Base-by-base conservation (phyloP, 1,140 invertebrate genomes). In the Bombus waltoni region DNA sequence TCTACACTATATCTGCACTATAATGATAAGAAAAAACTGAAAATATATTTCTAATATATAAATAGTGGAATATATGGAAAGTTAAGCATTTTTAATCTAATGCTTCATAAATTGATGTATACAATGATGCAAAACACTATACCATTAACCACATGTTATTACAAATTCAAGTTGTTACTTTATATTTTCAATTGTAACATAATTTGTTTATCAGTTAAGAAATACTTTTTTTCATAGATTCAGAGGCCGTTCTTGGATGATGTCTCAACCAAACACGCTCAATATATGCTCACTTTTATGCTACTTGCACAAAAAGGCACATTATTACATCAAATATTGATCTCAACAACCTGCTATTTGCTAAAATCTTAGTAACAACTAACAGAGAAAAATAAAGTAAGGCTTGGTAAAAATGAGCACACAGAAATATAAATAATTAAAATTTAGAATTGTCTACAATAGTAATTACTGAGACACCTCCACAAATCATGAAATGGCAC, bases 61-160 rank as follows among this genome's bases (percentile, higher is more conserved):
- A 83, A 86, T 85, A 71, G 71, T 66, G 83, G 85, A 83, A 90
- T 53, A 53, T 53, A 53, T 84, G 71, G 66, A 85, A 42, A 80
- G 89, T 18, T 82, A 68, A 87, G 88, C 83, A 86, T 82, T 70
- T 71, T 85, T 62, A 81, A 76, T 70, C 57, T 74, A 74, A 81
- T 84, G 88, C 90, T 91, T 89, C 88, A 91, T 90, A 85, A 13
- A 91, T 88, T 89, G 90, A 91, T 91, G 90, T 91, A 89, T 75
- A n/a, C 68, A 66, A 42, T 78, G 68, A 85, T 82, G 81, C 47
- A 71, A 68, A 38, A 70, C 71, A 81, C 79, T 88, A 81, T 88
- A 83, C 65, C 82, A 73, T 90, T 90, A 82, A 53, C 62, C 81
- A 86, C 78, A 84, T 77, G 44, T 81, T 83, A 90, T 76, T 88